Evolutionary conservation across 2,888 invertebrate species (phyloP).

Genomic region (Mythimna impura): DNA sequence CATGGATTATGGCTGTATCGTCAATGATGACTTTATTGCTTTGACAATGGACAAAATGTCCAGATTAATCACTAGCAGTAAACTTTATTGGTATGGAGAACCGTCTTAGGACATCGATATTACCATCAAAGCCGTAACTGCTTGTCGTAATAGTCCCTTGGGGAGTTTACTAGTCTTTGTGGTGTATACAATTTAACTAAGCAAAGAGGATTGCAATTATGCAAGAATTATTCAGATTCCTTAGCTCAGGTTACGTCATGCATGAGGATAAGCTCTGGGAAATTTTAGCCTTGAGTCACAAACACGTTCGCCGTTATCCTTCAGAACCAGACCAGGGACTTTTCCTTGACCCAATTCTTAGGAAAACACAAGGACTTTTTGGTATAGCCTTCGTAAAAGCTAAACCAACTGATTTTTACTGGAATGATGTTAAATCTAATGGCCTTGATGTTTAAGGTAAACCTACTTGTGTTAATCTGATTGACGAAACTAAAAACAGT

Average conservation of each 20-base stretch:
- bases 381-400: conserved; percentile 38
- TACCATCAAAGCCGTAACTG: conserved; percentile 2
- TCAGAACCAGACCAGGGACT: conserved; percentile 64
- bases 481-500: conserved; percentile 22
- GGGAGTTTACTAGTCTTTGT: neutral
- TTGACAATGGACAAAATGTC: conserved; percentile 47
- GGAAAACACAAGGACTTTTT: conserved; percentile 45
- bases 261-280: conserved; percentile 57
- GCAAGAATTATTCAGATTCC: conserved; percentile 32
- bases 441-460: conserved; percentile 42
- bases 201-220: conserved; percentile 34
- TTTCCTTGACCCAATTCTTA: conserved; percentile 77
- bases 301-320: conserved; percentile 63
- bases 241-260: conserved; percentile 40
- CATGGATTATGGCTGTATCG: conserved; percentile 59
- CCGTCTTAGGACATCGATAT: conserved; percentile 33
- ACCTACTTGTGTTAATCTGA: conserved; percentile 40
- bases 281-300: conserved; percentile 62
- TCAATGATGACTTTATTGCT: conserved; percentile 60
- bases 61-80: conserved; percentile 44
- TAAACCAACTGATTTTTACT: conserved; percentile 45
- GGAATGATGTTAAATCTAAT: conserved; percentile 45
- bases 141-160: conserved; percentile 1
- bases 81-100: conserved; percentile 45
- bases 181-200: neutral